Evolutionary conservation across 2,888 invertebrate genomes (phyloP).

Genomic region (Nemotelus nigrinus): DNA sequence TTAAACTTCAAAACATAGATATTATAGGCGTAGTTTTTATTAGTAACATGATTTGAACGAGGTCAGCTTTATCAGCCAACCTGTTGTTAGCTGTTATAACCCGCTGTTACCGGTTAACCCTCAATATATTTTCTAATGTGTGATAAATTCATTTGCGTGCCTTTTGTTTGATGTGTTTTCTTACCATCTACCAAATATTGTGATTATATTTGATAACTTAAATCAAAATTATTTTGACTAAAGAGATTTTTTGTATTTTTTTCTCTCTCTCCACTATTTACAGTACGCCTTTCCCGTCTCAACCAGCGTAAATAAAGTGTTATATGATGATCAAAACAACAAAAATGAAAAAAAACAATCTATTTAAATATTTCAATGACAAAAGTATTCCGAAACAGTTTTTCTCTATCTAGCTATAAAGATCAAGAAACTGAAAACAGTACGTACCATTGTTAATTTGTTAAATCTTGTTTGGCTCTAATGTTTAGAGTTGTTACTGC

Average conservation of each 20-base stretch:
- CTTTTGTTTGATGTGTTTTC: background rate
- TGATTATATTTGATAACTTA: slow-evolving; percentile 31
- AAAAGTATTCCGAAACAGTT: slow-evolving; percentile 27
- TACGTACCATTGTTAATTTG: slow-evolving; percentile 49
- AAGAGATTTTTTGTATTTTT: slow-evolving; percentile 32
- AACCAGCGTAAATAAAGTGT: slow-evolving; percentile 71
- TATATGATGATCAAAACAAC: slow-evolving; percentile 51
- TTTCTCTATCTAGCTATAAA: slow-evolving; percentile 30
- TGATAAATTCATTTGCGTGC: too few species aligned
- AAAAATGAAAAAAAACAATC: slow-evolving; percentile 49
- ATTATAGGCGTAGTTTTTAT: too few species aligned
- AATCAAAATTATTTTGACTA: slow-evolving; percentile 18
- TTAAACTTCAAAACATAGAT: too few species aligned
- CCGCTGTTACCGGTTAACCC: too few species aligned
- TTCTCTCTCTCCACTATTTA: slow-evolving; percentile 65
- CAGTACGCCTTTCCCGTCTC: slow-evolving; percentile 93
- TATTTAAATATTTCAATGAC: slow-evolving; percentile 39
- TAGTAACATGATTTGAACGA: too few species aligned
- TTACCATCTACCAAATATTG: slow-evolving; percentile 11
- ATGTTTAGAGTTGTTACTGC: background rate
- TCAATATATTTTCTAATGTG: too few species aligned
- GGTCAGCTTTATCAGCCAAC: too few species aligned
- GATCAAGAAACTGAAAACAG: slow-evolving; percentile 51
- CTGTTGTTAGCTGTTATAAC: too few species aligned
- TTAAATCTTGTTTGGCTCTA: background rate